Evolutionary conservation across 2,797 vertebrate genomes (phyloP).

Genomic region (Cynopterus sphinx): DNA sequence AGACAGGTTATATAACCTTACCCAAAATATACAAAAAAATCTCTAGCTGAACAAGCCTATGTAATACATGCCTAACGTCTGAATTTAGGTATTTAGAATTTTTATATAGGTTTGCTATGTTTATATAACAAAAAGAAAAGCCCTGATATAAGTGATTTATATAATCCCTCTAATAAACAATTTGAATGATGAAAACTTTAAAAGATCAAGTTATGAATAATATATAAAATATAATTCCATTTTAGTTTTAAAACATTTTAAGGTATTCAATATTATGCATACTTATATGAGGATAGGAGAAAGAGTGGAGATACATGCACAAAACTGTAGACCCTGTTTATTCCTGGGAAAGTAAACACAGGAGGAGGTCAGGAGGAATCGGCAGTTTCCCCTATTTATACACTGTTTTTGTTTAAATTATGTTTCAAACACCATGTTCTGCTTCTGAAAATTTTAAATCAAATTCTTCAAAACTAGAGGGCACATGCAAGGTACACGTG

Average conservation of each 20-base stretch:
- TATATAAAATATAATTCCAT: not conserved
- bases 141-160: not conserved
- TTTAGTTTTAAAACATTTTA: not conserved
- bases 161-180: not conserved
- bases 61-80: not conserved
- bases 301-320: not conserved
- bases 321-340: not conserved
- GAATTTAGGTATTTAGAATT: not conserved
- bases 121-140: not conserved
- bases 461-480: not conserved
- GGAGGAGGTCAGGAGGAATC: not conserved
- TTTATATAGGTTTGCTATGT: not conserved
- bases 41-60: not conserved
- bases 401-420: not conserved
- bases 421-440: conserved; percentile 2
- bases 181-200: not conserved
- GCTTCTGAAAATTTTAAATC: not conserved
- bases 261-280: not conserved
- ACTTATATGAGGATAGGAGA: not conserved
- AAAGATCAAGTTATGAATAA: not conserved
- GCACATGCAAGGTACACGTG: not conserved
- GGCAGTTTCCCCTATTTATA: not conserved
- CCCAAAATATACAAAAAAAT: not conserved
- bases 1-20: not conserved
- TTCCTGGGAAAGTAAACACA: not conserved